Base-by-base conservation (phyloP, 2,113 vertebrate species). In the Ivindomyrus marchei region DNA sequence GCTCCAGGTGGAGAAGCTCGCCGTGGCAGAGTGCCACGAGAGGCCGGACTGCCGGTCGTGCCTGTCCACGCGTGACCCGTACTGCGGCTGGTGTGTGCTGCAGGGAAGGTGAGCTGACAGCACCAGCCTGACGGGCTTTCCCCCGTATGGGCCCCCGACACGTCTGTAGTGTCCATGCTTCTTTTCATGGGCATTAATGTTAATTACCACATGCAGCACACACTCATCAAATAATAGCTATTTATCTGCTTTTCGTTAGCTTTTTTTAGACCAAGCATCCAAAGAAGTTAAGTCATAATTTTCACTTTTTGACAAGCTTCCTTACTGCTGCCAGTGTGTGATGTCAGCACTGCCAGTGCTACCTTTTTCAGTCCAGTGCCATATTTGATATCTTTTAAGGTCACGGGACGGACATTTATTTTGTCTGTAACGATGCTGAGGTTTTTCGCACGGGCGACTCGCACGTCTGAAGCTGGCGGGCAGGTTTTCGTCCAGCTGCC, bases 61-160 rank as follows among this genome's bases (percentile, higher is more conserved):
- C 90, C 94, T 99, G 46, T 94, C 96, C 1, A 94, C 96, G 88
- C 96, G 91, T 77, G 98, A 99, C 93, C 98, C 98, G 0, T 98
- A 99, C 92, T 99, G 98, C 90, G 98, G 98, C 62, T 99, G 98
- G 98, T 99, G 98, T 95, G 97, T 98, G 53, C 97, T 99, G 88
- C 97, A 98, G 53, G 98, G 98, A 92, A 94, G 97, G 98, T 99
- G 91, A 94, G 97, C 93, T 31, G 31, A 83, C 88, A 56, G 17
- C 27, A 42, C 15, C 50, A 0, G 56, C 56, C 56, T 8, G 21
- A n/a, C 21, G 21, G 56, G 56, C 21, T n/a, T 56, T n/a, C 56
- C 56, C 56, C 21, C 0, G 0, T 24, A 58, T 58, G 53, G 53
- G 53, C 53, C 6, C 6, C 53, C 5, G 8, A 27, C 24, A 62